Evolutionary conservation across 2,797 vertebrate genomes (phyloP), one percentile per base, ranked within the genome.

Genomic region (Dicrostonyx torquatus): DNA sequence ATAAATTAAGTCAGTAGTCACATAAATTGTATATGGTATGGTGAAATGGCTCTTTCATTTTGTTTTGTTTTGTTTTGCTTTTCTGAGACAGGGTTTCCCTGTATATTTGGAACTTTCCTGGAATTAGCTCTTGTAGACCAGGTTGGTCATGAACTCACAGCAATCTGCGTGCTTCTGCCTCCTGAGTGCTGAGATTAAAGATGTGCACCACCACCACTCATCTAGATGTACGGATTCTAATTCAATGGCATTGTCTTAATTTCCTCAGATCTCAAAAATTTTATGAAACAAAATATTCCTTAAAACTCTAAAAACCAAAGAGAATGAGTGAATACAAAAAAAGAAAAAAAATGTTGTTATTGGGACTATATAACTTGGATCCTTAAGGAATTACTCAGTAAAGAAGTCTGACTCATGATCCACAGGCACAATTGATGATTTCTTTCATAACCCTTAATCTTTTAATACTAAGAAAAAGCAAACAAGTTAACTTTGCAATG

Each of bases 381-480:
- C 84, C 73, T 95, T 48, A 76, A 72, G 8, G 64, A 95, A 94
- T 88, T 92, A 92, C 3, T 86, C 18, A 2, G 55, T 55, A 17
- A 94, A 60, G 2, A 92, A 55, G 20, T 86, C 43, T 94, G 12
- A 95, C 40, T 17, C 83, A 50, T 89, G 66, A 92, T 55, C 18
- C 64, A 94, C 0, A 40, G 48, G 45, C 75, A 94, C 40, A 95
- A 83, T 91, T 79, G 6, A 12, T 77, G 9, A 92, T 68, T 94
- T 96, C 90, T 87, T 92, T 43, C 77, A 85, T 90, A 79, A 91
- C 70, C 14, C 84, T 91, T 77, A 86, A 89, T 68, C 43, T 89
- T 37, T 85, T 95, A 94, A 91, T 72, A 53, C 83, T 85, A 92
- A 89, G 37, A 83, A 78, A 89, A 93, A 78, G 31, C 84, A 97